Conservation (phyloP, 2,113 vertebrate species). For the Hippocampus guttulatus region DNA sequence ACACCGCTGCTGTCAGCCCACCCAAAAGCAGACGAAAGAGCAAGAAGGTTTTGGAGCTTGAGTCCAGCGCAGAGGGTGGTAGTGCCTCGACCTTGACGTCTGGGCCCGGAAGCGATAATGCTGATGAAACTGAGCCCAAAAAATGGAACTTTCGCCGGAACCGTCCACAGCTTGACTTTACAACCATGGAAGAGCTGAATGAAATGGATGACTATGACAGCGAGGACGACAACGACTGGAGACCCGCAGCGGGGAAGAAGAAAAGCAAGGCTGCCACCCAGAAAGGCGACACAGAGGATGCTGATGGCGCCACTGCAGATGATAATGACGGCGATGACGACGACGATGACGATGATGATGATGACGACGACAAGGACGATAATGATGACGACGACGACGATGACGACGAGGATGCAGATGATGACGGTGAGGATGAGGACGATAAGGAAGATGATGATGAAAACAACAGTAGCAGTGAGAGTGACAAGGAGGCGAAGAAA, state of each 20-base stretch:
- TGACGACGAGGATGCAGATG: slow-evolving; percentile 76
- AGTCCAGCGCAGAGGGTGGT: slow-evolving; percentile 31
- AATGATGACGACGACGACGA: slow-evolving; percentile 45
- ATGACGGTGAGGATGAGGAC: slow-evolving; percentile 31
- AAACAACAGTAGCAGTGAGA: slow-evolving; percentile 82
- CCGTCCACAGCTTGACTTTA: slow-evolving; percentile 89
- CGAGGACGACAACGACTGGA: slow-evolving; percentile 98
- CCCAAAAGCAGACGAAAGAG: slow-evolving; percentile 63
- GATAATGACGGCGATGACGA: slow-evolving; percentile 74
- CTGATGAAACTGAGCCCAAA: slow-evolving; percentile 84
- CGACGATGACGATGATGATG: slow-evolving; percentile 68
- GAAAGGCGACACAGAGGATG: slow-evolving; percentile 80
- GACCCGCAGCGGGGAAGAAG: slow-evolving; percentile 83
- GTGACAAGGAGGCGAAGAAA: slow-evolving; percentile 82
- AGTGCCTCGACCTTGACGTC: slow-evolving; percentile 16
- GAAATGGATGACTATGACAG: slow-evolving; percentile 99
- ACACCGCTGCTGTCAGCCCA: slow-evolving; percentile 57
- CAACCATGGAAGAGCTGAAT: slow-evolving; percentile 94
- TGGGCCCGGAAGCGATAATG: slow-evolving; percentile 5
- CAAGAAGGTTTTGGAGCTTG: slow-evolving; percentile 71
- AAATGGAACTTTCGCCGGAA: slow-evolving; percentile 98
- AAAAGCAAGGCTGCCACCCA: slow-evolving; percentile 76
- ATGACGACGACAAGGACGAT: slow-evolving; percentile 79
- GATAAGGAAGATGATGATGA: slow-evolving; percentile 80
- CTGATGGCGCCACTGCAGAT: slow-evolving; percentile 74